Evolutionary conservation across 2,113 vertebrate genomes (phyloP), one percentile per base, ranked within the genome.

Genomic region (Ivindomyrus marchei): DNA sequence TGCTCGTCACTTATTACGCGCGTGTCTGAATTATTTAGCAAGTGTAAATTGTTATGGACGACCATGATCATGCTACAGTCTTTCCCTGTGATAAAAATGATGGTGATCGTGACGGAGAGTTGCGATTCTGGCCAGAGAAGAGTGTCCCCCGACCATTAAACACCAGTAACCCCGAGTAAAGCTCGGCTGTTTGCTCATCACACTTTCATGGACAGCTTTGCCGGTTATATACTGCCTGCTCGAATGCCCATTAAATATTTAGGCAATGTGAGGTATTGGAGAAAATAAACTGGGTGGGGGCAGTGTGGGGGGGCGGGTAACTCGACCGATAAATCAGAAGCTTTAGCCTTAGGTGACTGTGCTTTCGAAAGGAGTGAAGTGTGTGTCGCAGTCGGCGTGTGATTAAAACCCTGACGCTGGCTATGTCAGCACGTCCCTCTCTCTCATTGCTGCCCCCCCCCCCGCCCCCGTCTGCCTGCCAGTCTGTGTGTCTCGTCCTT

Each of bases 221-320:
- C 62, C 87, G 47, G 90, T 90, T 90, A 80, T 88, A 56, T 50
- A 87, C 66, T 46, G n/a, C 70, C 42, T 50, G 74, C 66, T 88
- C 90, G 70, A 50, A 58, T 49, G 53, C 70, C 70, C 74, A 88
- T 90, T 90, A 90, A 90, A 90, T 90, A 90, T 90, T 88, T 90
- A 90, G 85, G 86, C 24, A 50, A 58, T 42, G 85, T 77, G 66
- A 88, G 86, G 47, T 88, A 90, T 77, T 90, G 90, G 87, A 89
- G 42, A 85, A 89, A 89, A 84, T 89, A 89, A 89, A 89, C 77
- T 24, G 39, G 53, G 52, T 13, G 52, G 66, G 19, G 27, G 62
- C 49, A 27, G 15, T 8, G 62, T 31, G 70, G 24, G 70, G 9
- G 9, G n/a, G 31, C 6, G 77, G n/a, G 80, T 47, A 88, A 83